Evolutionary conservation across 2,797 vertebrate species (phyloP), one percentile per base, ranked within the genome.

Genomic region (Anguilla marmorata): DNA sequence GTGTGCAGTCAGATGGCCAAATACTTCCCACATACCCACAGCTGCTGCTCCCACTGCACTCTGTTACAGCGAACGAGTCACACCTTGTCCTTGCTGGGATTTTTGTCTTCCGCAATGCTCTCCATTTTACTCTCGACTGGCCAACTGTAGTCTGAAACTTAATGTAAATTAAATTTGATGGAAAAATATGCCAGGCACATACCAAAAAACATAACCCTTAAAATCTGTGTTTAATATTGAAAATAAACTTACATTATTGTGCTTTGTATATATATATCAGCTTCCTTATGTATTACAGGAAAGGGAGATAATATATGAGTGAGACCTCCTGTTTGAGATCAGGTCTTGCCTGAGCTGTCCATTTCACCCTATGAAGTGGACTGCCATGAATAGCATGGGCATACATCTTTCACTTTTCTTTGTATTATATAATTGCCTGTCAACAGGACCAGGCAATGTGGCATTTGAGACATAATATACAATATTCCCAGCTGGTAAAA

Each of bases 1-100:
- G 90, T 86, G 90, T 85, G 91, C 92, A 90, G 90, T 91, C 88
- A 90, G 86, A 90, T 76, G 74, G 88, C 87, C 92, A 93, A 91
- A 92, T 87, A 85, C 86, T 88, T 91, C 88, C 85, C 86, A 86
- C 88, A 88, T 82, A 86, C 54, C 48, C 88, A 90, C 91, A 91
- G 89, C 90, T 90, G 88, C 89, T 87, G 88, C 85, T 63, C 85
- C 88, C 88, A n/a, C 86, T 37, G 30, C 72, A 21, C 24, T 14
- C 4, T 69, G 63, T 50, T 19, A 41, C 85, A 1, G 8, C 8
- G 2, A 33, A 87, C 85, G 30, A 69, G 33, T 79, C 74, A 79
- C 85, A 90, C 85, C 90, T 90, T 87, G 88, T 79, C 41, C 21
- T 90, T 54, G 85, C 89, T 54, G 84, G 88, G 88, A 85, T 87